phyloP scores from a whole-genome alignment of 2,888 invertebrate species.

The Tenthredo distinguenda region DNA sequence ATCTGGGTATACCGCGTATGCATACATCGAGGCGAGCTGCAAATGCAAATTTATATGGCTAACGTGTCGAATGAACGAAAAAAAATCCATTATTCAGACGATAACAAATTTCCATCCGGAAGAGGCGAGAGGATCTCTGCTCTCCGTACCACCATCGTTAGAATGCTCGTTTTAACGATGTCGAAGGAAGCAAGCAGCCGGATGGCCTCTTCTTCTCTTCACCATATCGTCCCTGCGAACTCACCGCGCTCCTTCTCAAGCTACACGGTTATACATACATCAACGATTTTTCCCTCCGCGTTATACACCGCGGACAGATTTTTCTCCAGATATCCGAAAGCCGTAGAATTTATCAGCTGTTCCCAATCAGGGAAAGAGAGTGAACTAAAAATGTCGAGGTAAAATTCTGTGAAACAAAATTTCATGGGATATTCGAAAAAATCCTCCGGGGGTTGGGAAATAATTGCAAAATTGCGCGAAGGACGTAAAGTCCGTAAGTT shows the following conservation, averaged over 20 bases:
- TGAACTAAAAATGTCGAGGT: no score
- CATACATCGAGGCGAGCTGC: not conserved
- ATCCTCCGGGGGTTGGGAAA: not conserved
- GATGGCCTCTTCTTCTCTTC: conserved; percentile 37
- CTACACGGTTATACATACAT: not conserved
- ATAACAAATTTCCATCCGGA: conserved; percentile 71
- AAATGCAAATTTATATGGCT: not conserved
- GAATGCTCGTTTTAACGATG: conserved; percentile 72
- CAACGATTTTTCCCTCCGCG: not conserved
- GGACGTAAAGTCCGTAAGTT: not conserved
- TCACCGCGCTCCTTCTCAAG: not conserved
- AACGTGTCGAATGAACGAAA: not conserved
- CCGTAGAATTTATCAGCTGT: no score
- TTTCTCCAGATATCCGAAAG: not conserved
- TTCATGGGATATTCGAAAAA: not conserved
- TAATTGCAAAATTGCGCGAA: not conserved
- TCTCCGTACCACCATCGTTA: conserved; percentile 71
- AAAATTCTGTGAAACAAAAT: no score
- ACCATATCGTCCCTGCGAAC: not conserved
- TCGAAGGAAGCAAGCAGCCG: not conserved
- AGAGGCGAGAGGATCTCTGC: conserved; percentile 62
- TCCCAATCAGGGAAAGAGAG: no score
- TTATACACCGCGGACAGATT: not conserved
- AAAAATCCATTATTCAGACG: conserved; percentile 73
- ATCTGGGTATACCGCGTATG: not conserved